Conservation (phyloP, 2,113 vertebrate genomes). For the Panurus biarmicus region DNA sequence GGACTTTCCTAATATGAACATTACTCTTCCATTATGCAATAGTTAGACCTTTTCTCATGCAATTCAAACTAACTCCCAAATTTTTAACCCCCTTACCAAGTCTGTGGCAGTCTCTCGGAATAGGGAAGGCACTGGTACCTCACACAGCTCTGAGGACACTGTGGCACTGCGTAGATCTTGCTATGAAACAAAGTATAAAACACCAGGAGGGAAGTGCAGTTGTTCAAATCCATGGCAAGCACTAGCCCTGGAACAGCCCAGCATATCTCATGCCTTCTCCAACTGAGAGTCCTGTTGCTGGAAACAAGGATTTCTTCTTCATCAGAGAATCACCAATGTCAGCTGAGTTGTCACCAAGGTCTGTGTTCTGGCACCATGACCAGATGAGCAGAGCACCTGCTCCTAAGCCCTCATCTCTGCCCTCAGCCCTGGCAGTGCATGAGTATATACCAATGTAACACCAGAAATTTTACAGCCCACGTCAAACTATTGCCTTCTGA, state of each 20-base stretch:
- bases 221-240: neutral
- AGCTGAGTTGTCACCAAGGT: neutral
- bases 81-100: neutral
- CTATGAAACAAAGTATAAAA: neutral
- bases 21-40: neutral
- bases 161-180: fast-evolving
- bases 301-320: neutral
- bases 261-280: neutral
- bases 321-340: neutral
- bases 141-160: neutral
- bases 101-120: neutral
- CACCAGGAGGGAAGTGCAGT: neutral
- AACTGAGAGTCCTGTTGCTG: neutral
- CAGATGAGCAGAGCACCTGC: neutral
- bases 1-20: neutral
- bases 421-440: neutral
- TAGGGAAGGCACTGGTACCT: neutral
- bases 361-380: neutral
- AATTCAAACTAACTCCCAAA: neutral
- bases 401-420: neutral
- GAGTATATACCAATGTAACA: neutral
- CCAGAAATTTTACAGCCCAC: neutral
- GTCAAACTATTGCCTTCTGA: neutral
- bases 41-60: neutral
- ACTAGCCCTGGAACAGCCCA: neutral